These are phyloP conservation scores for Melanophora roralis DNA, from an alignment of 2,888 invertebrate genomes.

Conservation along the genomic window DNA sequence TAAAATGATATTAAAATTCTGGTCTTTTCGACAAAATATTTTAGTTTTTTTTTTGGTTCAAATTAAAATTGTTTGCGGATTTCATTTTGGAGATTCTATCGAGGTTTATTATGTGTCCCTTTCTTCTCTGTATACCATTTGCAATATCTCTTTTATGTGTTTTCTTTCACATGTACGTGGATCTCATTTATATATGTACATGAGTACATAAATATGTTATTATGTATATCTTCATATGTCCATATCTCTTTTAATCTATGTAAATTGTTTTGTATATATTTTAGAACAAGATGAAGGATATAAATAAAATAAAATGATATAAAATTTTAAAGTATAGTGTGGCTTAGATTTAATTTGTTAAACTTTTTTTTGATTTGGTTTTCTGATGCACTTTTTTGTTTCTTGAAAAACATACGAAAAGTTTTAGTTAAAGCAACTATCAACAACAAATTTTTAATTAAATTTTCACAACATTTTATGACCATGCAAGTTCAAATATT, in stretches of 20 bases:
- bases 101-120: background rate
- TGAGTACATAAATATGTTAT: background rate
- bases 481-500: background rate
- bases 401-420: constrained; percentile 14
- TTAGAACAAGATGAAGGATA: too few relatives aligned
- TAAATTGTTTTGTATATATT: too few relatives aligned
- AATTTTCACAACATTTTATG: constrained; percentile 10
- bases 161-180: background rate
- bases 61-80: constrained; percentile 19
- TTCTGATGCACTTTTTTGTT: constrained; percentile 12
- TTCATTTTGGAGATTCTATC: constrained; percentile 17
- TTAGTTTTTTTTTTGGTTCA: background rate
- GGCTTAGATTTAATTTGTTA: constrained; percentile 58
- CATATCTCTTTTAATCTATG: background rate
- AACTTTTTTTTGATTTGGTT: constrained; percentile 24
- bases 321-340: constrained; percentile 29
- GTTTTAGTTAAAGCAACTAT: constrained; percentile 18
- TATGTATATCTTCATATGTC: background rate
- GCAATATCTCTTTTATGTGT: background rate
- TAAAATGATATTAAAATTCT: constrained; percentile 21
- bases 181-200: background rate
- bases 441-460: constrained; percentile 30
- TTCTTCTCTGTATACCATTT: background rate
- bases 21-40: constrained; percentile 19
- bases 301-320: background rate